Conservation (phyloP, 35 echinoderm and acorn worm species). For the Diadema setosum region DNA sequence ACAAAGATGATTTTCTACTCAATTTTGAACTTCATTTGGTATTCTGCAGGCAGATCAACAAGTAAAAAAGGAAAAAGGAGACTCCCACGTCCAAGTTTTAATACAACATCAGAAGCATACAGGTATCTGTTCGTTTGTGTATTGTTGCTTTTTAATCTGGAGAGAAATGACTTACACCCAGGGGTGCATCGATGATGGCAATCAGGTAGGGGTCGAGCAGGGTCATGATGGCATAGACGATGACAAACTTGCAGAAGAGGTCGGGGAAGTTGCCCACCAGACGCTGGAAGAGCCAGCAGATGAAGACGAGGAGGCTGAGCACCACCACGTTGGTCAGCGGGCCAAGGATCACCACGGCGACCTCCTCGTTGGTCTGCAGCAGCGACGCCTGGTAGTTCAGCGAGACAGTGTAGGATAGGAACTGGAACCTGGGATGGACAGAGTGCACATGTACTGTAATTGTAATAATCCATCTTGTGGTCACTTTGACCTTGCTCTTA, state of each 20-base stretch:
- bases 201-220: conserved; percentile 88
- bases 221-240: conserved; percentile 83
- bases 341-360: conserved; percentile 91
- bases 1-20: too few relatives aligned
- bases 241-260: conserved; percentile 92
- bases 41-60: too few relatives aligned
- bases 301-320: conserved; percentile 40
- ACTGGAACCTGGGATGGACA: conserved; percentile 72
- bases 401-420: conserved; percentile 86
- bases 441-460: not conserved
- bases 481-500: too few relatives aligned
- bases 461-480: too few relatives aligned
- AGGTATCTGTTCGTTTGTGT: too few relatives aligned
- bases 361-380: conserved; percentile 87
- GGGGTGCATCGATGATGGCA: conserved; percentile 84
- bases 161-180: conserved; percentile 86
- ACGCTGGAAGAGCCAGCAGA: conserved; percentile 84
- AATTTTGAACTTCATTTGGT: too few relatives aligned
- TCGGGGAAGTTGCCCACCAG: conserved; percentile 75
- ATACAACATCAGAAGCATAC: too few relatives aligned
- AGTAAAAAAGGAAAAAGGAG: too few relatives aligned
- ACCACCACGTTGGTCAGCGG: conserved; percentile 82
- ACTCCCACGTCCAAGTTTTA: too few relatives aligned
- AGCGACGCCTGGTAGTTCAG: conserved; percentile 97
- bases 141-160: too few relatives aligned